Evolutionary conservation across 2,113 vertebrate species (phyloP), one percentile per base, ranked within the genome.

Genomic region (Tenrec ecaudatus): DNA sequence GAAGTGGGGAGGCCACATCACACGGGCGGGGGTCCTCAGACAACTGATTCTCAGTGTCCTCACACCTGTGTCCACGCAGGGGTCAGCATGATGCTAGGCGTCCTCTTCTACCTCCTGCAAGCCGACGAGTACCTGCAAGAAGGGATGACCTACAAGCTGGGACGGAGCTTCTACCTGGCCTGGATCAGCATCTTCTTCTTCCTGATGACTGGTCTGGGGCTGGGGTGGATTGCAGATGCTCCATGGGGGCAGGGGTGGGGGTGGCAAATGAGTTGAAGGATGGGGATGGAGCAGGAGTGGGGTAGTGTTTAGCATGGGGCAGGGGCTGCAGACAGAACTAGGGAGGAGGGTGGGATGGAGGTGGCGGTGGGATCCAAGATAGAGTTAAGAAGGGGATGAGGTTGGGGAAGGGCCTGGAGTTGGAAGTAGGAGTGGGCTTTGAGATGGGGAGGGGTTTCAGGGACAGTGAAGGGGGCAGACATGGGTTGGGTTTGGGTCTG

Each of bases 101-200:
- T 91, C 91, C 89, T 96, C 31, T 96, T 96, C 95, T 97, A 97
- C 90, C 95, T 97, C 93, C 53, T 96, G 73, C 95, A 96, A 78
- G 95, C 94, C 64, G 2, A 16, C 0, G 11, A 80, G 22, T 96
- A 22, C 82, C 71, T 97, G 38, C 96, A 95, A 36, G 91, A 95
- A 64, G 95, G 93, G 58, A 96, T 96, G 97, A 92, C 93, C 71
- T 97, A 97, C 97, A 64, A 2, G 1, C 82, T 97, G 71, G 96
- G 94, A 4, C 3, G 2, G 64, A 97, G 95, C 92, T 94, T 95
- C 96, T 96, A 97, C 80, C n/a, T 97, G 90, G 93, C 96, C 0
- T 97, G 97, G 95, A 77, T 5, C 0, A 60, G 40, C 17, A 20
- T 95, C 91, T 93, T 96, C 89, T 23, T 86, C 58, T 96, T 95